These are phyloP conservation scores for Acipenser oxyrinchus DNA, from an alignment of 2,797 vertebrate species.

Conservation along the genomic window DNA sequence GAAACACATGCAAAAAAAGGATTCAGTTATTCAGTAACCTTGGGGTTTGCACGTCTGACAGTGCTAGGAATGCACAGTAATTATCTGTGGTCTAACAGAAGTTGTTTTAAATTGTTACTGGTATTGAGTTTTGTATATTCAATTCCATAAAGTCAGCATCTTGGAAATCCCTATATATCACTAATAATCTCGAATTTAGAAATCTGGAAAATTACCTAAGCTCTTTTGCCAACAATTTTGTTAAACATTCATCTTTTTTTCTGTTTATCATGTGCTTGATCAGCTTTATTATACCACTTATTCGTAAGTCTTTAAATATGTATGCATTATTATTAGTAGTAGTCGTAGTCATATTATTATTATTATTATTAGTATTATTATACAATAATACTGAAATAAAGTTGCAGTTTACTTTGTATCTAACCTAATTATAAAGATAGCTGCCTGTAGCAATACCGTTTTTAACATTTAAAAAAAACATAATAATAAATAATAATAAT, in stretches of 20 bases:
- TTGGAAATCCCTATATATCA: conserved; percentile 37
- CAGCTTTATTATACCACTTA: neutral
- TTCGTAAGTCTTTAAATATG: neutral
- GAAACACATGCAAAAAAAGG: conserved; percentile 36
- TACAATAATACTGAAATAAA: too few species aligned
- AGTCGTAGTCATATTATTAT: too few species aligned
- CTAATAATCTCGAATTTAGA: conserved; percentile 8
- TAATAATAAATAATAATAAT: too few species aligned
- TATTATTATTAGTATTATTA: too few species aligned
- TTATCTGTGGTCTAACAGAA: conserved; percentile 34
- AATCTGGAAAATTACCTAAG: neutral
- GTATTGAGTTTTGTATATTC: conserved; percentile 44
- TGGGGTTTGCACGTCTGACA: conserved; percentile 38
- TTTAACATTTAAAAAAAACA: conserved; percentile 12
- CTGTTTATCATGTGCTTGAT: conserved; percentile 10
- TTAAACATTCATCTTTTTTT: neutral
- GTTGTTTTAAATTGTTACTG: conserved; percentile 41
- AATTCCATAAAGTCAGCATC: conserved; percentile 48
- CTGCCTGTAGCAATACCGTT: too few species aligned
- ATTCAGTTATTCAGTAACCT: conserved; percentile 50
- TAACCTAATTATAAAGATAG: too few species aligned
- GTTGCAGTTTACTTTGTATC: too few species aligned
- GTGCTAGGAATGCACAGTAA: conserved; percentile 37
- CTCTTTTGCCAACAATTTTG: neutral
- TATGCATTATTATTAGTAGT: neutral